Evolutionary conservation across 2,888 invertebrate genomes (phyloP).

Genomic region (Andrena bucephala): DNA sequence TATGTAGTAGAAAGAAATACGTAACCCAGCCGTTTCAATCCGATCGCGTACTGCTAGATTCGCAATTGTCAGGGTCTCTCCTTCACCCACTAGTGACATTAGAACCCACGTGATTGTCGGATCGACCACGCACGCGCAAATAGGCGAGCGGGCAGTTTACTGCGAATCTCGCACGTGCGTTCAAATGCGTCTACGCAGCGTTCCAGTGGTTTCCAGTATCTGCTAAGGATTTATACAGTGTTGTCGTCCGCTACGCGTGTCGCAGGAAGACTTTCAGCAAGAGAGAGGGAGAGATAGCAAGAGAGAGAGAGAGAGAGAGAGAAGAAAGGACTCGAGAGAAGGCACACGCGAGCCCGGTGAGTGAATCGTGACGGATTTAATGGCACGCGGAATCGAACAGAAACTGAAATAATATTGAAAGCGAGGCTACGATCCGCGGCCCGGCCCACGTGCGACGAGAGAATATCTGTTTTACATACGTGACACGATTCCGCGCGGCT

Average conservation of each 20-base stretch:
- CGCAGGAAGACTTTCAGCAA: neutral
- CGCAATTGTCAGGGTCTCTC: constrained; percentile 22
- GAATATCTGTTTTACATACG: constrained; percentile 53
- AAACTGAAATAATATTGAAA: constrained; percentile 3
- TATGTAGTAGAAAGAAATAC: neutral
- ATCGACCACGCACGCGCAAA: constrained; percentile 62
- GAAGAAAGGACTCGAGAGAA: neutral
- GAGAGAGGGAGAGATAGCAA: too few species aligned
- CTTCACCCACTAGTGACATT: constrained; percentile 43
- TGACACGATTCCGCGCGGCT: constrained; percentile 29
- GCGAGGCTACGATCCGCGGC: neutral
- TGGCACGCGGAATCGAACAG: neutral
- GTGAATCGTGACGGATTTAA: constrained; percentile 11
- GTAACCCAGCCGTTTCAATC: constrained; percentile 9
- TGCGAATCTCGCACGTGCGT: constrained; percentile 67
- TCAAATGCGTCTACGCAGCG: constrained; percentile 56
- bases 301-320: neutral
- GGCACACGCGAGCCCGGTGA: constrained; percentile 24
- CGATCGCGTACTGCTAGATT: constrained; percentile 15
- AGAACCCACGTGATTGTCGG: constrained; percentile 48
- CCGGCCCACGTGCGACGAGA: constrained; percentile 51
- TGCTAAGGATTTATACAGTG: constrained; percentile 42
- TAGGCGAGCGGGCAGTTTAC: constrained; percentile 53
- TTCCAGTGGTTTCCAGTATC: constrained; percentile 65
- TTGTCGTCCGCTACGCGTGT: constrained; percentile 10